Evolutionary conservation across 2,797 vertebrate species (phyloP).

Genomic region (Danio jaintianensis): DNA sequence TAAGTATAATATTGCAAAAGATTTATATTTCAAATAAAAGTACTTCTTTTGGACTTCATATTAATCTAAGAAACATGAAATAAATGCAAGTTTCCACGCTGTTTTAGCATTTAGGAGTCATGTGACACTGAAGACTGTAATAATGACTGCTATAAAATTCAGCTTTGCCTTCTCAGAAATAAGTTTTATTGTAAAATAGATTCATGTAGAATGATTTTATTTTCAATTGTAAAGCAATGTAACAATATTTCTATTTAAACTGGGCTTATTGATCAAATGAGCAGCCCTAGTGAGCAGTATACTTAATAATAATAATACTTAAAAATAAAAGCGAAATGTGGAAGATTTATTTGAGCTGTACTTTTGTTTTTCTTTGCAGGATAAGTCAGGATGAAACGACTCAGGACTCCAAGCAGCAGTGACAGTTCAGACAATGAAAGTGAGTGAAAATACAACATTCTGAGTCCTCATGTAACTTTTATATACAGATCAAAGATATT

Average conservation of each 20-base stretch:
- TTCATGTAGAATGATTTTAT: neutral
- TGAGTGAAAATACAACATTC: constrained; percentile 77
- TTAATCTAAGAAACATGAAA: neutral
- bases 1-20: no score
- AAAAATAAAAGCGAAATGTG: neutral
- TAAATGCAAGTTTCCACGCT: neutral
- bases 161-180: neutral
- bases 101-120: neutral
- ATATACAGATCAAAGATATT: neutral
- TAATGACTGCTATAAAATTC: neutral
- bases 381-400: constrained; percentile 98
- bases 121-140: neutral
- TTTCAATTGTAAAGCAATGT: no score
- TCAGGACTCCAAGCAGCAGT: constrained; percentile 93
- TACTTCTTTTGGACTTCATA: neutral
- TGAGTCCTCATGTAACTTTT: neutral
- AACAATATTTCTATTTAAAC: neutral
- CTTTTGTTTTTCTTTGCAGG: constrained; percentile 73
- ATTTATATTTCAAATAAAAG: neutral
- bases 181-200: neutral
- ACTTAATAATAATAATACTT: no score
- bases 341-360: neutral
- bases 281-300: neutral
- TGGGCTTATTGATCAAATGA: neutral
- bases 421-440: constrained; percentile 99